Conservation (phyloP, 2,888 invertebrate genomes). For the Eremobia ochroleuca region DNA sequence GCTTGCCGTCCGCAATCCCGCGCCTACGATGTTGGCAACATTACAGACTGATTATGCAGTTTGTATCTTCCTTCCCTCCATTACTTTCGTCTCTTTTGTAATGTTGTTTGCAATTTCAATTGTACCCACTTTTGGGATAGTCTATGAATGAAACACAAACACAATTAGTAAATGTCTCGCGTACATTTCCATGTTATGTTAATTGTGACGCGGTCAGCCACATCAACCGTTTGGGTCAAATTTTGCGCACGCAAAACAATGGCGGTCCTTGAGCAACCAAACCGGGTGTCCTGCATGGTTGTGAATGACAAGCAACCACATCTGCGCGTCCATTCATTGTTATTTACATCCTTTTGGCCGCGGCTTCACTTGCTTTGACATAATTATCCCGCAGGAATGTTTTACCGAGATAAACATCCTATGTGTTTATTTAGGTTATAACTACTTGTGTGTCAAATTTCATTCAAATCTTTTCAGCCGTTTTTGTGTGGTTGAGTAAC, state of each 20-base stretch:
- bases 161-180: neutral
- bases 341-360: constrained; percentile 8
- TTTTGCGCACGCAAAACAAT: constrained; percentile 57
- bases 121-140: neutral
- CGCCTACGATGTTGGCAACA: no score
- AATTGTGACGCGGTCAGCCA: constrained; percentile 42
- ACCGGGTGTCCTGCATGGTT: constrained; percentile 20
- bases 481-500: neutral
- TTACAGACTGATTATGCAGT: no score
- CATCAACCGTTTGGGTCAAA: constrained; percentile 49
- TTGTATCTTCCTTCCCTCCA: no score
- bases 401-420: neutral
- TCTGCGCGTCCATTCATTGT: constrained; percentile 44
- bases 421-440: no score
- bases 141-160: constrained; percentile 9
- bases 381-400: neutral
- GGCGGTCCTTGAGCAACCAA: constrained; percentile 56
- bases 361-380: neutral
- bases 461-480: neutral
- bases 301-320: constrained; percentile 38
- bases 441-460: neutral
- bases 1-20: no score
- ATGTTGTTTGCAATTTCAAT: no score
- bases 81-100: neutral
- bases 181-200: constrained; percentile 11